Evolutionary conservation across 2,113 vertebrate species (phyloP).

Genomic region (Miniopterus natalensis): DNA sequence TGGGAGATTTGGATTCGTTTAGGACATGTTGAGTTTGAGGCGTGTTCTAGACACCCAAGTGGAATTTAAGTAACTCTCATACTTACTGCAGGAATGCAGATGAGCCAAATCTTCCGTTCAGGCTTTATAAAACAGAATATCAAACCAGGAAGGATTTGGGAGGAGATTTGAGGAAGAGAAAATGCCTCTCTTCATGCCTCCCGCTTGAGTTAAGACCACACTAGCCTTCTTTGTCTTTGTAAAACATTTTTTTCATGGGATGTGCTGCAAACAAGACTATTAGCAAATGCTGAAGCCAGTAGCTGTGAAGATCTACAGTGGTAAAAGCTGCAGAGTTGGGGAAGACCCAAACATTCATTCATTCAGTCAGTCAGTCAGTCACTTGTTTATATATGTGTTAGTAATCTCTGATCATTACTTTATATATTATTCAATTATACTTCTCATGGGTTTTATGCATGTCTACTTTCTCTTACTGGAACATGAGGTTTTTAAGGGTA

Average conservation of each 20-base stretch:
- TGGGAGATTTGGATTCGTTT: background rate
- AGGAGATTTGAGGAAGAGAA: background rate
- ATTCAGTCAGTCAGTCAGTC: background rate
- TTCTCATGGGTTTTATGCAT: background rate
- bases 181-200: background rate
- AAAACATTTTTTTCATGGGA: background rate
- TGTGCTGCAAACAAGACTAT: background rate
- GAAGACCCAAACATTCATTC: too few relatives aligned
- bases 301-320: accelerated
- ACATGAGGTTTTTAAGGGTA: background rate
- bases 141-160: background rate
- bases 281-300: background rate
- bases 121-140: background rate
- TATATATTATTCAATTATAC: background rate
- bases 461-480: background rate
- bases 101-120: background rate
- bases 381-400: background rate
- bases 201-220: background rate
- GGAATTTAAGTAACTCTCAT: background rate
- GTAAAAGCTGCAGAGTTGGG: accelerated
- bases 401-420: too few relatives aligned
- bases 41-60: background rate
- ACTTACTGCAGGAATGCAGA: background rate
- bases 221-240: background rate
- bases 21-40: background rate